Base-by-base conservation (phyloP, 2,113 vertebrate species). In the Lanius ludovicianus region DNA sequence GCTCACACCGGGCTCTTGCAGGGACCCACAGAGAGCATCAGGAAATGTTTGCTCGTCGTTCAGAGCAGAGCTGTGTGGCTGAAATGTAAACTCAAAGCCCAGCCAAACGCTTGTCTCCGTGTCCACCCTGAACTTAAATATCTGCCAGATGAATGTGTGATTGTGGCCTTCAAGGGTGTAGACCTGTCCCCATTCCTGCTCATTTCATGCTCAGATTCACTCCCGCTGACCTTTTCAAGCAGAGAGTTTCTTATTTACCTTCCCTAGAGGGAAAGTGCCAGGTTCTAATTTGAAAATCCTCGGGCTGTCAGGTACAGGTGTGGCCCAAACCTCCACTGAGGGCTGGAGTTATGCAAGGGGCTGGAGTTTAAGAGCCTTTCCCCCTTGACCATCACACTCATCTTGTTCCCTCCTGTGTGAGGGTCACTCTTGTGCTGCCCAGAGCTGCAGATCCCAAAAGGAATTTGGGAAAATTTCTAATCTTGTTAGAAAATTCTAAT, bases 201-300 rank as follows among this genome's bases (percentile, higher is more conserved):
- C 42, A 8, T 68, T 91, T 93, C 78, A 94, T 63, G 87, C 87
- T 89, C 82, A 79, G 81, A 69, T 93, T 91, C 94, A 90, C 10
- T 17, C 76, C 84, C 27, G 7, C 31, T 96, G 96, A 97, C 96
- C 97, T 96, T 96, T 96, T 95, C 91, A 74, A 94, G 88, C 90
- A 67, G 78, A 46, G 74, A 56, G 84, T 84, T 97, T 94, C 94
- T 95, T 96, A 90, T 87, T 95, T 96, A 53, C 84, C 87, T 94
- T 95, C 79, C 88, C 91, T 96, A 64, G 80, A 94, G 91, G 95
- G 94, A 88, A 96, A 93, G 87, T 84, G 86, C 63, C 82, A 55
- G 52, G 53, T 9, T 76, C 69, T 81, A 22, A 90, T 73, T 73
- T 59, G 74, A 47, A 87, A 91, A 56, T 57, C 84, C 71, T 73